A percentile compares a stretch with the other conserved stretches of the same genome.
Evolutionary conservation across 2,113 vertebrate genomes (phyloP).

Genomic region (Artemisiospiza belli): DNA sequence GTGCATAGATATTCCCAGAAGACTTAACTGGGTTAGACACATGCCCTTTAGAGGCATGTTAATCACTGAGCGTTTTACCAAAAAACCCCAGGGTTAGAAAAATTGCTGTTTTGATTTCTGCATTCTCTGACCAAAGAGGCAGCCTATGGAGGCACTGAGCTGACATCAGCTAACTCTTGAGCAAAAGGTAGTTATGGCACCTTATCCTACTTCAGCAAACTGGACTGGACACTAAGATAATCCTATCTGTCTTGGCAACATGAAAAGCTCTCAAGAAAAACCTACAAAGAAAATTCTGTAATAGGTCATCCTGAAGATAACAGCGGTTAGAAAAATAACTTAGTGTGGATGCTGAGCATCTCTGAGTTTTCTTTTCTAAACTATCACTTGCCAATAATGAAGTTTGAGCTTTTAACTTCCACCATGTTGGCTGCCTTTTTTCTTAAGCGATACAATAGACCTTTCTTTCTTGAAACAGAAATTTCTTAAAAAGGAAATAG

Average conservation of each 20-base stretch:
- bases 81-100: background rate
- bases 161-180: background rate
- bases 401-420: background rate
- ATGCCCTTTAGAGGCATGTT: background rate
- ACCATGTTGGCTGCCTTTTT: background rate
- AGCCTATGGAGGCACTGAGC: background rate
- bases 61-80: background rate
- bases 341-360: background rate
- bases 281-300: background rate
- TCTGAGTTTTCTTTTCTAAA: background rate
- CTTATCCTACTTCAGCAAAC: background rate
- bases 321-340: background rate
- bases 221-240: background rate
- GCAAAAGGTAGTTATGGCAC: background rate
- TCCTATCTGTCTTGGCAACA: background rate
- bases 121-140: accelerated
- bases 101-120: background rate
- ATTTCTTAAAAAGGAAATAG: background rate
- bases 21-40: background rate
- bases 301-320: background rate
- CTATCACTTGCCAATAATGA: background rate
- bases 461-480: background rate
- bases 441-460: accelerated
- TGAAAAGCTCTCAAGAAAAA: background rate
- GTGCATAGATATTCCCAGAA: background rate